A percentile compares a stretch with the other conserved stretches of the same genome.
Evolutionary conservation across 1,140 invertebrate species (phyloP).

Genomic region (Caenorhabditis briggsae): DNA sequence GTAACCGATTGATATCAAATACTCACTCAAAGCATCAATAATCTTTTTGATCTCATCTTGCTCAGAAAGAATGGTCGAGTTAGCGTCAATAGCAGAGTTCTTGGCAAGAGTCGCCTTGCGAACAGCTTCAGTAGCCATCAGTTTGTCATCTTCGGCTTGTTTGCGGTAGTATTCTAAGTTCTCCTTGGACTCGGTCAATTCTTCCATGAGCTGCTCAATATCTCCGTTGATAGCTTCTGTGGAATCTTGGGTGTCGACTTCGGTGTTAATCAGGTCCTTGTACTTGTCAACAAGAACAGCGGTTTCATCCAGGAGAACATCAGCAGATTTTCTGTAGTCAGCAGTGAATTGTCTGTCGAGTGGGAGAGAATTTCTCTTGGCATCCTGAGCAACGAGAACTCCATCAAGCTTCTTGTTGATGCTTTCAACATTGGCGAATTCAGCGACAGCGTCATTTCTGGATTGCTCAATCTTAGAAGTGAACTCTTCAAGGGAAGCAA

Average conservation of each 20-base stretch:
- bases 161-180: slow-evolving; percentile 64
- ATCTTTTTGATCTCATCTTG: slow-evolving; percentile 64
- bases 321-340: slow-evolving; percentile 39
- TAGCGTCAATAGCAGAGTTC: slow-evolving; percentile 65
- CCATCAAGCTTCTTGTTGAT: slow-evolving; percentile 64
- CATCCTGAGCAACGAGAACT: neutral
- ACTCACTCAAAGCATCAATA: slow-evolving; percentile 65
- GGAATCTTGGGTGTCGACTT: slow-evolving; percentile 62
- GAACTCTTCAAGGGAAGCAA: slow-evolving; percentile 68
- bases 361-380: slow-evolving; percentile 15
- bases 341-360: slow-evolving; percentile 10
- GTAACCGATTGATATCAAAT: neutral
- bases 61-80: slow-evolving; percentile 53
- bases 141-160: slow-evolving; percentile 58
- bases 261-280: slow-evolving; percentile 62
- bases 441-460: slow-evolving; percentile 72
- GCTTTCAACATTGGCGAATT: slow-evolving; percentile 67
- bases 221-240: slow-evolving; percentile 60
- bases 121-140: slow-evolving; percentile 64
- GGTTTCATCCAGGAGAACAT: slow-evolving; percentile 37
- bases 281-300: slow-evolving; percentile 50
- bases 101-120: slow-evolving; percentile 65
- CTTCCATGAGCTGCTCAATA: slow-evolving; percentile 61
- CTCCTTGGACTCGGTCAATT: slow-evolving; percentile 59
- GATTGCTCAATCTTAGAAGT: slow-evolving; percentile 73